phyloP scores from a whole-genome alignment of 2,113 vertebrate genomes.

The Elachura formosa region DNA sequence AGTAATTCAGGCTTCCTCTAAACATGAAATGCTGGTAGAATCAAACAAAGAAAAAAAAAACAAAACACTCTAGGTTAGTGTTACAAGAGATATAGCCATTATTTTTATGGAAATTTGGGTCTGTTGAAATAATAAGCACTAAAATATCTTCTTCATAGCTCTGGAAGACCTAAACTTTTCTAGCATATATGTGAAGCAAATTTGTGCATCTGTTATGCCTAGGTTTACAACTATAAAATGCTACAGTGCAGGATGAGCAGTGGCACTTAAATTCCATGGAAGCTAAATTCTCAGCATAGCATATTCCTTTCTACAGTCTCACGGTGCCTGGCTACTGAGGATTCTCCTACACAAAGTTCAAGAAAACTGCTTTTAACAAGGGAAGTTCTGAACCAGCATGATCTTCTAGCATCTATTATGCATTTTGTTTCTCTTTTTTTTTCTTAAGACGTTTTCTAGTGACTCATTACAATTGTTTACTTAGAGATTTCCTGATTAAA shows the following conservation, averaged over 20 bases:
- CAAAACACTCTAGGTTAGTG: background rate
- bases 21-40: background rate
- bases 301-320: background rate
- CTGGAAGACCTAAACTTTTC: background rate
- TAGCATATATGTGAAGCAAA: background rate
- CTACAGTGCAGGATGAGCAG: background rate
- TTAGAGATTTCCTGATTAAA: background rate
- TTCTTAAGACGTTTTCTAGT: background rate
- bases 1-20: background rate
- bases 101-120: background rate
- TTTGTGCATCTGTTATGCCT: background rate
- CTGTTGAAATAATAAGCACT: background rate
- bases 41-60: background rate
- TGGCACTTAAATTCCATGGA: background rate
- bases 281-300: background rate
- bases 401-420: background rate
- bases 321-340: background rate
- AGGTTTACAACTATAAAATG: background rate
- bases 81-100: background rate
- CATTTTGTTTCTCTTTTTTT: background rate
- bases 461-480: background rate
- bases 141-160: background rate
- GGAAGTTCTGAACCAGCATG: background rate
- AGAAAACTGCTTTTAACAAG: background rate
- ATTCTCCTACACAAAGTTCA: background rate